phyloP scores from a whole-genome alignment of 2,113 vertebrate genomes.

The Ptyas mucosa region DNA sequence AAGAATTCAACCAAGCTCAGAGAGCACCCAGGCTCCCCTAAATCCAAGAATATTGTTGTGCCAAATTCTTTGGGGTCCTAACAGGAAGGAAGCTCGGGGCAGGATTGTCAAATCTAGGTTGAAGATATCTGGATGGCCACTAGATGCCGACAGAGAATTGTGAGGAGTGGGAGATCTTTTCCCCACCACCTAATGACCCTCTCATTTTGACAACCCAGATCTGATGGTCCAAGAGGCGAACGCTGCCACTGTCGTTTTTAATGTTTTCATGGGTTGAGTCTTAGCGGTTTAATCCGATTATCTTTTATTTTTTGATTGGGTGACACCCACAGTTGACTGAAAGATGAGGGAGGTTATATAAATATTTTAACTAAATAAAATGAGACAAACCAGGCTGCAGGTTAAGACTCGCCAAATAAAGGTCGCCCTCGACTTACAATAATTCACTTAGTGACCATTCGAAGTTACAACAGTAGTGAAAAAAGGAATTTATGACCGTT shows the following conservation, averaged over 20 bases:
- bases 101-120: not conserved
- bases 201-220: not conserved
- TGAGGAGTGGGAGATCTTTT: not conserved
- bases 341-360: not conserved
- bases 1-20: not conserved
- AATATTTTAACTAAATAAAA: not conserved
- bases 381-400: not conserved
- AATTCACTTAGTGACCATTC: not conserved
- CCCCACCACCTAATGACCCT: not conserved
- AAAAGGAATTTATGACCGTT: not conserved
- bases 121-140: not conserved
- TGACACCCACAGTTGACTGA: not conserved
- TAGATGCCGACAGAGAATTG: not conserved
- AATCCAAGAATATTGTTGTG: not conserved
- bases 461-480: not conserved
- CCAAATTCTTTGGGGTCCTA: not conserved
- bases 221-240: not conserved
- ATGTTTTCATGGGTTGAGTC: not conserved
- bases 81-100: not conserved
- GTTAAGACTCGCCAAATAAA: not conserved
- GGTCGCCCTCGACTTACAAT: not conserved
- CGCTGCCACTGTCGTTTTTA: not conserved
- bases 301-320: not conserved
- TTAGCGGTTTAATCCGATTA: not conserved
- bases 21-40: not conserved